Conservation (phyloP, 2,888 invertebrate genomes). For the Pheosia gnoma region DNA sequence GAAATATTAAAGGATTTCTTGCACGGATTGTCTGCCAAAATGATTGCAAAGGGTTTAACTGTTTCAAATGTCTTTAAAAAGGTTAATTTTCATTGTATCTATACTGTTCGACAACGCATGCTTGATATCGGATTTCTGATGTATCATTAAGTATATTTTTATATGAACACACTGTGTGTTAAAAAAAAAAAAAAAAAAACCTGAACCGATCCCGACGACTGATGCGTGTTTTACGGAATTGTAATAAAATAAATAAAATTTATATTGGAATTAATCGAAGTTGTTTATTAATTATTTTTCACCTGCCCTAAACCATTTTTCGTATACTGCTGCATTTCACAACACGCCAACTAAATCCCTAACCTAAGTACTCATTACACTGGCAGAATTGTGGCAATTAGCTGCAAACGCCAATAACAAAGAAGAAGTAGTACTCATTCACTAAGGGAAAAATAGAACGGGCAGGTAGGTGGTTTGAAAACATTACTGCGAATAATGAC, state of each 20-base stretch:
- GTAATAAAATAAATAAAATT: constrained; percentile 40
- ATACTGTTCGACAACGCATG: not conserved
- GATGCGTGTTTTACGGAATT: constrained; percentile 54
- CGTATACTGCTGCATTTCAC: no score
- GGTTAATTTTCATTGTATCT: constrained; percentile 8
- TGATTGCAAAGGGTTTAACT: constrained; percentile 13
- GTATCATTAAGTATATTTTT: constrained; percentile 38
- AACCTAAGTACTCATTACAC: no score
- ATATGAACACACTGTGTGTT: constrained; percentile 45
- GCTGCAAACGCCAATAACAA: no score
- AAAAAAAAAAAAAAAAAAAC: constrained; percentile 55
- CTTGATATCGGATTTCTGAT: constrained; percentile 2
- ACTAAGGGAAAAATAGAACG: no score
- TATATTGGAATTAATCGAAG: constrained; percentile 11
- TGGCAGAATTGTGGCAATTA: no score
- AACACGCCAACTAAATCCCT: no score
- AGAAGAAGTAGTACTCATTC: no score
- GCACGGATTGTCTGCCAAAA: constrained; percentile 10
- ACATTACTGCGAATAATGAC: no score
- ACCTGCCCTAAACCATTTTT: not conserved
- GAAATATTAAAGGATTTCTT: constrained; percentile 1
- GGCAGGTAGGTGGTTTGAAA: no score
- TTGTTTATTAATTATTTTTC: constrained; percentile 26
- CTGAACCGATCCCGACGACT: constrained; percentile 66
- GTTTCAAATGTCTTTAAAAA: no score